A percentile compares a stretch with the other conserved stretches of the same genome.
phyloP scores from a whole-genome alignment of 1,140 invertebrate genomes.

The Drosophila arizonae region DNA sequence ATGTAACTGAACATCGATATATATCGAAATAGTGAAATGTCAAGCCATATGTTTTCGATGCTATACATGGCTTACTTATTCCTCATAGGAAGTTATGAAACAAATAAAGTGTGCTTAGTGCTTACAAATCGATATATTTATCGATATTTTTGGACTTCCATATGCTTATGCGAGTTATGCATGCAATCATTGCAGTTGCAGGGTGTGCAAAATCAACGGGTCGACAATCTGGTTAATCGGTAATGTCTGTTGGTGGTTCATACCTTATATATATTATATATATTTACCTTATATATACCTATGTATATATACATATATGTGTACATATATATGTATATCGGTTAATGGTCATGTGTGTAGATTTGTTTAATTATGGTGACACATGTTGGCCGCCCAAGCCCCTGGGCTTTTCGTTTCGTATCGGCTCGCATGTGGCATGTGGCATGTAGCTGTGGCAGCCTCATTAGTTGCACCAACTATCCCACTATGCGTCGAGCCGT shows the following conservation, averaged over 20 bases:
- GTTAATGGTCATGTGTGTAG: slow-evolving; percentile 56
- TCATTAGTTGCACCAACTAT: slow-evolving; percentile 40
- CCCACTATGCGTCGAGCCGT: slow-evolving; percentile 22
- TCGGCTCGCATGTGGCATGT: slow-evolving; percentile 7
- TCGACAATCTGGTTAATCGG: slow-evolving; percentile 32
- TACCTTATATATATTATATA: slow-evolving; percentile 13
- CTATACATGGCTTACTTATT: no score
- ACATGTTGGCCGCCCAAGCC: slow-evolving; percentile 40
- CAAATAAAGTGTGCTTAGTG: no score
- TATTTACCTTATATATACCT: slow-evolving; percentile 16
- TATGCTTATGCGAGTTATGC: no score
- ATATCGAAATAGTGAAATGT: no score
- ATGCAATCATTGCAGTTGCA: neutral
- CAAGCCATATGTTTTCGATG: no score
- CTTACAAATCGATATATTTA: neutral
- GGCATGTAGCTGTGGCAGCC: slow-evolving; percentile 29
- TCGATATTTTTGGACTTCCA: neutral
- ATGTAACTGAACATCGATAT: no score
- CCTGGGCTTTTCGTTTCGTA: slow-evolving; percentile 26
- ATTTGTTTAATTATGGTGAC: slow-evolving; percentile 76
- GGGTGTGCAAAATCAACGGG: neutral
- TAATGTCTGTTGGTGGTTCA: slow-evolving; percentile 46
- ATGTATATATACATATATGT: neutral
- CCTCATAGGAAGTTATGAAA: no score
- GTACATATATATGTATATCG: neutral